Conservation (phyloP, 1,140 invertebrate species). For the Coelopa frigida region DNA sequence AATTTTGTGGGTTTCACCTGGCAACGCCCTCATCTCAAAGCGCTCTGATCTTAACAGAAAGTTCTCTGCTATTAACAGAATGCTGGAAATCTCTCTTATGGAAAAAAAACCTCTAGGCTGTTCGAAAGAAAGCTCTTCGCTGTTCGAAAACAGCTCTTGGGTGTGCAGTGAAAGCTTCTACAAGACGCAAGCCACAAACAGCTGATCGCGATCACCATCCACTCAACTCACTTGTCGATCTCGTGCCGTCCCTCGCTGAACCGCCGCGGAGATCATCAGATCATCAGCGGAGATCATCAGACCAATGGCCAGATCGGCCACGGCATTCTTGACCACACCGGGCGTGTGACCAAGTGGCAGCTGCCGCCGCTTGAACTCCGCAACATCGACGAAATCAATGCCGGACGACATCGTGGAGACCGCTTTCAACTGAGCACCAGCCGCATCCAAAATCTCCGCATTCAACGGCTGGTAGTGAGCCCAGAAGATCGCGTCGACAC, state of each 20-base stretch:
- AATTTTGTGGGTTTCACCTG: too few species aligned
- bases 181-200: too few species aligned
- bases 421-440: constrained; percentile 71
- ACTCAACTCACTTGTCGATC: constrained; percentile 51
- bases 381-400: constrained; percentile 62
- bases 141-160: constrained; percentile 10
- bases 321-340: constrained; percentile 67
- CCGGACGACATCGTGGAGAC: constrained; percentile 86
- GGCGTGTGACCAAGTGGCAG: constrained; percentile 75
- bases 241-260: constrained; percentile 63
- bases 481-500: constrained; percentile 64
- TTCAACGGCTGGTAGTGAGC: constrained; percentile 65
- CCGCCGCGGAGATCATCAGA: too few species aligned
- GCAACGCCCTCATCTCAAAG: too few species aligned
- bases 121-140: not conserved
- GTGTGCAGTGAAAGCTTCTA: too few species aligned
- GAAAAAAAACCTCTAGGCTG: not conserved
- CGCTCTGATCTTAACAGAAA: too few species aligned
- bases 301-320: constrained; percentile 75
- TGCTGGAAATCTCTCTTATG: too few species aligned
- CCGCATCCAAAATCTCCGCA: constrained; percentile 55
- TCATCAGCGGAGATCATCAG: constrained; percentile 66
- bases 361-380: constrained; percentile 56
- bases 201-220: too few species aligned
- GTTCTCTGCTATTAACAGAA: not conserved